Percentiles rank a stretch among this genome's conserved stretches.
These are phyloP conservation scores for Sus cebifrons DNA, from an alignment of 2,797 vertebrate species.

Conservation along the genomic window DNA sequence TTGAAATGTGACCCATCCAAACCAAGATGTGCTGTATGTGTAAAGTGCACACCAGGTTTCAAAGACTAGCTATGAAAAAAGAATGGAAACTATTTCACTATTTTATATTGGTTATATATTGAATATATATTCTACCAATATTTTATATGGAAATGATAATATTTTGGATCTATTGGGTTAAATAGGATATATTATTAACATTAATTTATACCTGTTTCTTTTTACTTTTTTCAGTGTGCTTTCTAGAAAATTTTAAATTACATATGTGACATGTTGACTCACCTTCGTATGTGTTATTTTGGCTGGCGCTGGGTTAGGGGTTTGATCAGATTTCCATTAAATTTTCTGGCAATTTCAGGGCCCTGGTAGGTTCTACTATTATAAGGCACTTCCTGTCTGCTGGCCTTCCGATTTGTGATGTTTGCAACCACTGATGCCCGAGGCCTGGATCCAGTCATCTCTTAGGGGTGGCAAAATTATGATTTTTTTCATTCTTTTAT, in stretches of 20 bases:
- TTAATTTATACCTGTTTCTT: neutral
- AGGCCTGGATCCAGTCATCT: neutral
- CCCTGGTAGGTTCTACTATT: accelerated
- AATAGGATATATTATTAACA: slow-evolving; percentile 16
- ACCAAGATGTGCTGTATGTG: neutral
- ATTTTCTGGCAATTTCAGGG: neutral
- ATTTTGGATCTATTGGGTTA: neutral
- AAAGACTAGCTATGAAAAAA: neutral
- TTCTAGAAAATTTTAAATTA: slow-evolving; percentile 57
- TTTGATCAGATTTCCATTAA: neutral
- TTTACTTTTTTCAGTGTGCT: neutral
- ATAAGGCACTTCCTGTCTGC: neutral
- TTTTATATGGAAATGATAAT: too few species aligned
- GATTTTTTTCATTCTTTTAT: neutral
- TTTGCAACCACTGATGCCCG: neutral
- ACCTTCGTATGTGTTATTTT: neutral
- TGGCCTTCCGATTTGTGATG: neutral
- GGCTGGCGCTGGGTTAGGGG: neutral
- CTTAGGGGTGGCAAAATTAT: neutral
- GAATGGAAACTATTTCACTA: neutral
- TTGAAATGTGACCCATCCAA: neutral
- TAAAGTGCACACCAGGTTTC: neutral
- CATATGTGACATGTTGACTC: neutral
- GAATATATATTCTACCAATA: neutral
- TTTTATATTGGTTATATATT: neutral